Percentiles rank a stretch among this genome's conserved stretches.
These are phyloP conservation scores for Xylophagus ater DNA, from an alignment of 2,888 invertebrate species.

Conservation along the genomic window DNA sequence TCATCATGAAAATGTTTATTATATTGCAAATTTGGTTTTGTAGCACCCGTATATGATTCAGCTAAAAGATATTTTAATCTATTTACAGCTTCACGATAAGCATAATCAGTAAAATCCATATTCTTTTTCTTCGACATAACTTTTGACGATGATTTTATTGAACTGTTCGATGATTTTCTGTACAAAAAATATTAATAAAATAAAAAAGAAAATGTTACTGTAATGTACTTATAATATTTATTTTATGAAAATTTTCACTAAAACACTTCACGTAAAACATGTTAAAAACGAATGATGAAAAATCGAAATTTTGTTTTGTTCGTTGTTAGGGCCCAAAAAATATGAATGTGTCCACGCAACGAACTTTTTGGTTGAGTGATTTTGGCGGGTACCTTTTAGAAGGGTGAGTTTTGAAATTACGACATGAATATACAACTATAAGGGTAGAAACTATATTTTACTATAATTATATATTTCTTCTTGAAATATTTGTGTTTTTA, in stretches of 20 bases:
- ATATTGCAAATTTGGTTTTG: constrained; percentile 24
- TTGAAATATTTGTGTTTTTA: background rate
- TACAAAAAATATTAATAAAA: constrained; percentile 17
- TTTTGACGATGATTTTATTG: constrained; percentile 33
- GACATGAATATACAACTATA: too few relatives aligned
- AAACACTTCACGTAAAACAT: constrained; percentile 1
- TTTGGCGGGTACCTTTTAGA: too few relatives aligned
- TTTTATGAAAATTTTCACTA: constrained; percentile 6
- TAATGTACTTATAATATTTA: too few relatives aligned
- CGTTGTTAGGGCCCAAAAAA: too few relatives aligned
- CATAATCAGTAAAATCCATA: constrained; percentile 72
- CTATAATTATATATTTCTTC: too few relatives aligned
- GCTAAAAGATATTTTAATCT: constrained; percentile 65
- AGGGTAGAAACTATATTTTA: too few relatives aligned
- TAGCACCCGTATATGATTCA: constrained; percentile 57
- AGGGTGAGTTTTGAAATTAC: too few relatives aligned
- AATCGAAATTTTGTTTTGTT: constrained; percentile 12
- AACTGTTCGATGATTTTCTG: constrained; percentile 17
- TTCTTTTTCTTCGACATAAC: constrained; percentile 39
- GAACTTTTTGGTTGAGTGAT: too few relatives aligned
- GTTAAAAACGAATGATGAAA: constrained; percentile 16
- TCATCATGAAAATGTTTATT: constrained; percentile 38
- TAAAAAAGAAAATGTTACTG: constrained; percentile 12
- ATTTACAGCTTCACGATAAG: constrained; percentile 74
- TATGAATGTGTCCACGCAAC: too few relatives aligned